These are phyloP conservation scores for Acrocephalus scirpaceus DNA, from an alignment of 2,797 vertebrate genomes.

Conservation along the genomic window DNA sequence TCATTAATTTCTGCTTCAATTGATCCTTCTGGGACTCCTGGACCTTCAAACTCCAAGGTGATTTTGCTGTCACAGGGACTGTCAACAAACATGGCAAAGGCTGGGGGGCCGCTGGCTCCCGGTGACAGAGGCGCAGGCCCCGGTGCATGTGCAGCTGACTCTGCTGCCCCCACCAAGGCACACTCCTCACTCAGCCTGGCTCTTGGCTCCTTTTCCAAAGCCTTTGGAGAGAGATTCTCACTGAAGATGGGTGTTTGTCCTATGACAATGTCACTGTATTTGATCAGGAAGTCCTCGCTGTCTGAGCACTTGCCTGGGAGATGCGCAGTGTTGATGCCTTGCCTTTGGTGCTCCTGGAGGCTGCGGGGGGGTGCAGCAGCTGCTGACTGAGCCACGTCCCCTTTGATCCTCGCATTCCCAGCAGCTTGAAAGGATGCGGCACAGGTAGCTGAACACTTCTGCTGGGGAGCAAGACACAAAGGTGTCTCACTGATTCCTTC, in stretches of 20 bases:
- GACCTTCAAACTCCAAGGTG: neutral
- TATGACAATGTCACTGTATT: slow-evolving; percentile 85
- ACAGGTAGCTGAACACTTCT: neutral
- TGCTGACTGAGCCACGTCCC: neutral
- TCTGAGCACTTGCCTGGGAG: neutral
- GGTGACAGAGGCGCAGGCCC: neutral
- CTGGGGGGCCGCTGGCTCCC: slow-evolving; percentile 59
- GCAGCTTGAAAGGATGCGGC: neutral
- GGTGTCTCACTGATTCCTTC: neutral
- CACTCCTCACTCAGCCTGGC: neutral
- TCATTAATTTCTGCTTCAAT: slow-evolving; percentile 36
- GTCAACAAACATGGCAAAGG: slow-evolving; percentile 63
- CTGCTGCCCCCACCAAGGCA: neutral
- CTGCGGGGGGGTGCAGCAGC: neutral
- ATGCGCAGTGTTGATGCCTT: neutral
- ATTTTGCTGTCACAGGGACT: neutral
- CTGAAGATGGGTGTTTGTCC: slow-evolving; percentile 70
- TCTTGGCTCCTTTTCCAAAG: neutral
- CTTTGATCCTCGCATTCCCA: neutral
- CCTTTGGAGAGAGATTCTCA: slow-evolving; percentile 21
- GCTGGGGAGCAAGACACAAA: slow-evolving; percentile 7
- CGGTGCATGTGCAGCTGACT: neutral
- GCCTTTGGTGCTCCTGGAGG: neutral
- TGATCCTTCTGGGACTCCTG: neutral
- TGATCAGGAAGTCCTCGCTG: slow-evolving; percentile 69